Base-by-base conservation (phyloP, 2,888 invertebrate genomes). In the Macrophya annulata region DNA sequence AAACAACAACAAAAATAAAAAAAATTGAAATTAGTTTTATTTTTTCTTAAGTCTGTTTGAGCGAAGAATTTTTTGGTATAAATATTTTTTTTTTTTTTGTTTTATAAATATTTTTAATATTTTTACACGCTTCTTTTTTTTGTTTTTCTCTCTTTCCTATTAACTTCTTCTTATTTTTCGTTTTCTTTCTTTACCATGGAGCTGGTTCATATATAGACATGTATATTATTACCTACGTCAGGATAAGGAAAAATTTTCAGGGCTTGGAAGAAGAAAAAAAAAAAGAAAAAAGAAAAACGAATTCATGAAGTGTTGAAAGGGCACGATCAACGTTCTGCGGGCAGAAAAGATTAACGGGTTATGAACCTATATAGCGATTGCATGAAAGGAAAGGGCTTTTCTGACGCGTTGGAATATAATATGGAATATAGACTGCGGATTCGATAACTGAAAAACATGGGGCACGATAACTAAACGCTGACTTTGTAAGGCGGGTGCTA, bases 401-500 rank as follows among this genome's bases (percentile, higher is more conserved):
- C 21, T 45, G n/a, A 51, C 51, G 25, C 51, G 25, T 55, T 37
- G 37, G 15, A 25, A 51, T 74, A 74, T 74, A 55, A 74, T 43
- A 31, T 51, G n/a, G 77, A 48, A 55, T 77, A 43, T 77, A 43
- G 55, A 77, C 77, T 51, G 77, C 77, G 31, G 77, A 62, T 59
- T 81, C 40, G 62, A 62, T 81, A 81, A 81, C 62, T 81, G 81
- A 81, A 81, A 81, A 81, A 59, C 55, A 55, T 37, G 55, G 72
- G 72, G 43, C 51, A 62, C 81, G 81, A 81, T 81, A 81, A 81
- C 81, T 62, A 59, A 81, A 81, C 81, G 81, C 81, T 81, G 81
- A 81, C 81, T 81, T 81, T 21, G 81, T 37, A 59, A 62, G 62
- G 81, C 43, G 40, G 81, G 62, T 81, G 62, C 40, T 81, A 62